Evolutionary conservation across 2,113 vertebrate genomes (phyloP).

Genomic region (Gnathonemus echidnorhynchus): DNA sequence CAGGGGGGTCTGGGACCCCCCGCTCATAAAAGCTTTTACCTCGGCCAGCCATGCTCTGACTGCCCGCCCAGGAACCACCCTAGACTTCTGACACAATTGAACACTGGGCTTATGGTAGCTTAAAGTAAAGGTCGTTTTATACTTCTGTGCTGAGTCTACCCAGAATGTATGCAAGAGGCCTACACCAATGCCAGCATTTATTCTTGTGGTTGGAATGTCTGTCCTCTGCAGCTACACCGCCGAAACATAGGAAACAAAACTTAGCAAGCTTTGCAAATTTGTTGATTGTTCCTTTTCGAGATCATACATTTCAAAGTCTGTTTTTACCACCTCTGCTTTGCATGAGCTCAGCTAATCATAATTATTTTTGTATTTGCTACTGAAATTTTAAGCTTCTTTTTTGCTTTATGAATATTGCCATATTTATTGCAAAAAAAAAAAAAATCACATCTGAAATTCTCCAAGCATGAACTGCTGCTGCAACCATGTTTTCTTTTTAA

Average conservation of each 20-base stretch:
- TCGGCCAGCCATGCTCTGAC: not conserved
- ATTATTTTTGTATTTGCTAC: not conserved
- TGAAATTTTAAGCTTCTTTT: not conserved
- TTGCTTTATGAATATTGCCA: not conserved
- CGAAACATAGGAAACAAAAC: not conserved
- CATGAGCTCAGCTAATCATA: not conserved
- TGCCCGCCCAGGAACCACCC: not conserved
- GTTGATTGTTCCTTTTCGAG: not conserved
- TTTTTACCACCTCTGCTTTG: not conserved
- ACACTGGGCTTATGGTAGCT: not conserved
- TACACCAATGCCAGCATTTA: not conserved
- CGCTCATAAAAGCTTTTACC: not conserved
- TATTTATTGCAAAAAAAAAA: not conserved
- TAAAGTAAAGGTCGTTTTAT: not conserved
- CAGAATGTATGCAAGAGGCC: not conserved
- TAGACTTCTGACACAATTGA: not conserved
- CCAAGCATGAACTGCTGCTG: not conserved
- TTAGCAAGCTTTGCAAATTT: not conserved
- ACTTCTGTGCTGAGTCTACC: not conserved
- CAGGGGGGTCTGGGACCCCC: not conserved
- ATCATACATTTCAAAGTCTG: not conserved
- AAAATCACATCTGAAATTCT: not conserved
- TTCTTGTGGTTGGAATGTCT: not conserved
- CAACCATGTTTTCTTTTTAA: not conserved
- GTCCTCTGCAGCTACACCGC: not conserved